A percentile compares a stretch with the other conserved stretches of the same genome.
Conservation (phyloP, 2,888 invertebrate species). For the Adelognathus sp. region DNA sequence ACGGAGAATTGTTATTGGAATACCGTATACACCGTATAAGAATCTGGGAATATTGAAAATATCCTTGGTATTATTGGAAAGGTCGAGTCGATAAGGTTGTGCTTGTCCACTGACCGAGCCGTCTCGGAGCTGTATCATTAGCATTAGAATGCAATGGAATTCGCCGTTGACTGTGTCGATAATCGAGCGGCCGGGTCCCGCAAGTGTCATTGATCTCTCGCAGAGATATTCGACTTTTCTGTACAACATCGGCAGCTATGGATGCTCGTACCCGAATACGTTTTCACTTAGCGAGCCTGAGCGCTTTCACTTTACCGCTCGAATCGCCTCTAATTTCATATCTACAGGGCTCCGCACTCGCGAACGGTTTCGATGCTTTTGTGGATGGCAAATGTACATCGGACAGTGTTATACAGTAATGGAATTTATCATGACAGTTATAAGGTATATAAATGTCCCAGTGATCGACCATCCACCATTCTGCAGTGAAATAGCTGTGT, state of each 20-base stretch:
- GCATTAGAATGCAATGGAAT: background rate
- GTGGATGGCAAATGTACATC: background rate
- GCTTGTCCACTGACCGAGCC: background rate
- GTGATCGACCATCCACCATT: too few species aligned
- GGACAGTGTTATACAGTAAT: background rate
- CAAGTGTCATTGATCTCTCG: slow-evolving; percentile 16
- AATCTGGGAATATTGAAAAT: background rate
- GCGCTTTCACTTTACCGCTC: slow-evolving; percentile 51
- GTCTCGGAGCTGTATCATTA: background rate
- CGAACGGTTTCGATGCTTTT: slow-evolving; percentile 25
- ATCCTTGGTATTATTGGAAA: background rate
- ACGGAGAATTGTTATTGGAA: background rate
- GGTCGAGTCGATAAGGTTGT: background rate
- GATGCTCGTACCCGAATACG: slow-evolving; percentile 49
- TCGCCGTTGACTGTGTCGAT: background rate
- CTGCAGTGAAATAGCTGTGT: too few species aligned
- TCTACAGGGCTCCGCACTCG: background rate
- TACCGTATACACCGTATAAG: background rate
- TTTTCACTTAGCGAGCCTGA: slow-evolving; percentile 48
- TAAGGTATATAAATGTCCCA: too few species aligned
- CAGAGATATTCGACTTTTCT: slow-evolving; percentile 7
- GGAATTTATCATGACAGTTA: background rate
- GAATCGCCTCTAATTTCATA: slow-evolving; percentile 29
- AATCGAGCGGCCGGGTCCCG: background rate
- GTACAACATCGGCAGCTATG: background rate